Evolutionary conservation across 37 sponge, comb jelly and placozoan genomes (phyloP).

Genomic region (Aphrocallistes beatrix): DNA sequence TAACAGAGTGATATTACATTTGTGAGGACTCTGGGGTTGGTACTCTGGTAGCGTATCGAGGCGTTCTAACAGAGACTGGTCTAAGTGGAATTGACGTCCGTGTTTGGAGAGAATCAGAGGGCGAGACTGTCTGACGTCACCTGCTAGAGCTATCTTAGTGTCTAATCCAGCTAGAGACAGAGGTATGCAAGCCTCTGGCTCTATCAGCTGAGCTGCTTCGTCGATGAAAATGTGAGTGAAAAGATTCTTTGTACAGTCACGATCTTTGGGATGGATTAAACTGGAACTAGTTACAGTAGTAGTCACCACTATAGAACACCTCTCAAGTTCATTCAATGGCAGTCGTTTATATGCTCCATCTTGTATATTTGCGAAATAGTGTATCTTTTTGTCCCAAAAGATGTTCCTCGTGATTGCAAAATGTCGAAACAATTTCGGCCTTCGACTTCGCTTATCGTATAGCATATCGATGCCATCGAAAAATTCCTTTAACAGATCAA

Average conservation of each 20-base stretch:
- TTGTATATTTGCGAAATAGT: background rate
- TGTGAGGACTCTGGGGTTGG: background rate
- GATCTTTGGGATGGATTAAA: background rate
- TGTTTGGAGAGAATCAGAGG: background rate
- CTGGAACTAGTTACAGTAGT: background rate
- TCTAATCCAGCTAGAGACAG: background rate
- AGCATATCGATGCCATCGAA: background rate
- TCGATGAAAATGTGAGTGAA: background rate
- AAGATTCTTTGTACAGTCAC: background rate
- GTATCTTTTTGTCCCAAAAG: background rate
- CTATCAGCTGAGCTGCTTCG: constrained; percentile 14
- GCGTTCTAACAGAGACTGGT: background rate
- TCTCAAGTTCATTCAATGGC: background rate
- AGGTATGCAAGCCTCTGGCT: background rate
- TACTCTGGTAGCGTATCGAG: background rate
- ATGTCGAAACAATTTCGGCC: background rate
- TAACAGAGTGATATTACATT: background rate
- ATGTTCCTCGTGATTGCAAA: background rate
- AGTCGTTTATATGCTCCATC: background rate
- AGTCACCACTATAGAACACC: background rate
- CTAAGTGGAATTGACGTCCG: background rate
- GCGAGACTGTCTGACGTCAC: background rate
- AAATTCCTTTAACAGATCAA: background rate
- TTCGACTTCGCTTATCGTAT: background rate
- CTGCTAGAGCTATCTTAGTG: background rate